A percentile compares a stretch with the other conserved stretches of the same genome.
phyloP scores from a whole-genome alignment of 2,888 invertebrate genomes.

The Cheilosia urbana region DNA sequence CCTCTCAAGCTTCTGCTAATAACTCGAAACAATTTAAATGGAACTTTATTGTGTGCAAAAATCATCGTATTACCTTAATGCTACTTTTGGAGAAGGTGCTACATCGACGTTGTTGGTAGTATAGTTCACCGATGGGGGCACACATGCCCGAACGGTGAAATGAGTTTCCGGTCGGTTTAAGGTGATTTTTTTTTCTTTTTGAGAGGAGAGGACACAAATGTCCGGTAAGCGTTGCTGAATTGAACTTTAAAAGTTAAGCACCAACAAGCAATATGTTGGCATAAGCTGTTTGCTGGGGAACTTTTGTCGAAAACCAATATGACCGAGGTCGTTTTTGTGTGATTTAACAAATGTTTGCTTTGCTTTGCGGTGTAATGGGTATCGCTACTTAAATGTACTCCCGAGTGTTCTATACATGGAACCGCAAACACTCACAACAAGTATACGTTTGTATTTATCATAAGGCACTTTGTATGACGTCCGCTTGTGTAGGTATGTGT shows the following conservation, averaged over 20 bases:
- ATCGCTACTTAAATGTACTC: background rate
- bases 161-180: slow-evolving; percentile 56
- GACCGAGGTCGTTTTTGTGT: background rate
- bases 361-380: background rate
- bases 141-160: slow-evolving; percentile 27
- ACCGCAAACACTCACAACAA: too few species aligned
- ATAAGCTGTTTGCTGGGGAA: slow-evolving; percentile 5
- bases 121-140: background rate
- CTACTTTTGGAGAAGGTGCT: slow-evolving; percentile 31
- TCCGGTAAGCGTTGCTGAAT: slow-evolving; percentile 11
- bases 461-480: too few species aligned
- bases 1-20: slow-evolving; percentile 62
- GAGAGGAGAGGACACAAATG: too few species aligned
- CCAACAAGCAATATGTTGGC: slow-evolving; percentile 31
- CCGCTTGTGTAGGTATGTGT: too few species aligned
- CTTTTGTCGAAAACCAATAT: slow-evolving; percentile 5
- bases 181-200: slow-evolving; percentile 6
- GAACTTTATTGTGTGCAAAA: slow-evolving; percentile 70
- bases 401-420: too few species aligned
- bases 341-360: background rate
- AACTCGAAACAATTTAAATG: slow-evolving; percentile 71
- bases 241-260: slow-evolving; percentile 28
- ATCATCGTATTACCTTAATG: slow-evolving; percentile 69
- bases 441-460: too few species aligned
- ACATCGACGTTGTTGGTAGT: background rate